Percentiles rank a stretch among this genome's conserved stretches.
Evolutionary conservation across 2,113 vertebrate species (phyloP).

Genomic region (Hypomesus transpacificus): DNA sequence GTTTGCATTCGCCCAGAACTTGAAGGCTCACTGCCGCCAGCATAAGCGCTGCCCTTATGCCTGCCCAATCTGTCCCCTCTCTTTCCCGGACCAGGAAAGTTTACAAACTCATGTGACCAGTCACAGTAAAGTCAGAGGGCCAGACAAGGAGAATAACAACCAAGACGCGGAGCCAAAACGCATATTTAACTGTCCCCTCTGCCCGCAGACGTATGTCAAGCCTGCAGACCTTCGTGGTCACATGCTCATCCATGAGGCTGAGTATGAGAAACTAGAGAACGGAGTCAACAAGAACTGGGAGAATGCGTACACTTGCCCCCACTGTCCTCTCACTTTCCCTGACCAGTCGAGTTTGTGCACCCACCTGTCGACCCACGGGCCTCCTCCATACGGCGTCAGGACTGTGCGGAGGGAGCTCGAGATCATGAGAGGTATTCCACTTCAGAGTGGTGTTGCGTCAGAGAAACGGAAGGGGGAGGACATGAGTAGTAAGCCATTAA

Average conservation of each 20-base stretch:
- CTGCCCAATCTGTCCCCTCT: slow-evolving; percentile 26
- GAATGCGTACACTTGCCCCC: slow-evolving; percentile 57
- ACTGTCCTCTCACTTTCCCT: slow-evolving; percentile 62
- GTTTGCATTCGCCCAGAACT: slow-evolving; percentile 75
- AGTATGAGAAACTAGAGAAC: slow-evolving; percentile 60
- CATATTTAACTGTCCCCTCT: slow-evolving; percentile 67
- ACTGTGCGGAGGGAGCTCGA: slow-evolving; percentile 25
- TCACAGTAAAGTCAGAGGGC: slow-evolving; percentile 29
- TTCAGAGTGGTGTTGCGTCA: slow-evolving; percentile 42
- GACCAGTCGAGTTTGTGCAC: slow-evolving; percentile 60
- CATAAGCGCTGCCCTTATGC: slow-evolving; percentile 50
- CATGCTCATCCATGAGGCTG: slow-evolving; percentile 71
- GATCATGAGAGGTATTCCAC: slow-evolving; percentile 10
- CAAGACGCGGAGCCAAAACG: slow-evolving; percentile 46
- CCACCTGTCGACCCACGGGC: slow-evolving; percentile 63
- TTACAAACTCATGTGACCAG: slow-evolving; percentile 28
- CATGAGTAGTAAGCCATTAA: slow-evolving; percentile 53
- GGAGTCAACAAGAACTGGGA: slow-evolving; percentile 43
- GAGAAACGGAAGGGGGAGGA: slow-evolving; percentile 44
- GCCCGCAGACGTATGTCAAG: slow-evolving; percentile 54
- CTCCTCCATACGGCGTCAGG: slow-evolving; percentile 11
- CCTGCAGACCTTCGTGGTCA: slow-evolving; percentile 67
- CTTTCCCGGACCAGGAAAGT: slow-evolving; percentile 22
- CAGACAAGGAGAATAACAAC: slow-evolving; percentile 60
- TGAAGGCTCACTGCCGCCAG: slow-evolving; percentile 74